phyloP scores from a whole-genome alignment of 1,140 invertebrate genomes.

The Apis laboriosa region DNA sequence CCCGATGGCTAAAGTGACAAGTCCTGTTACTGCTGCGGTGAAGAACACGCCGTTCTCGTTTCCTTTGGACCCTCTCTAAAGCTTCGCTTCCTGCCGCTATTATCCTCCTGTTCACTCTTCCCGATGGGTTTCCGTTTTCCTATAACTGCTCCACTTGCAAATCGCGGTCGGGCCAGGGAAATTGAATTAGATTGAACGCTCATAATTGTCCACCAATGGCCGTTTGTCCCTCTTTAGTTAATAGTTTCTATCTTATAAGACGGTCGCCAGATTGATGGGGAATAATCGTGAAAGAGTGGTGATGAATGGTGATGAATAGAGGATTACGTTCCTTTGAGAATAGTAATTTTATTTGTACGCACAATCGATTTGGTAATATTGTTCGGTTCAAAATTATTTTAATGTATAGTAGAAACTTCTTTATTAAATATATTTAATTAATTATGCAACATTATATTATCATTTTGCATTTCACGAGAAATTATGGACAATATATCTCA shows the following conservation, averaged over 20 bases:
- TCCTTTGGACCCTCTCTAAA: slow-evolving; percentile 49
- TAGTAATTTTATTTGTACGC: no score
- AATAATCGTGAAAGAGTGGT: neutral
- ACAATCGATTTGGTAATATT: no score
- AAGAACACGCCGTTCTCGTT: slow-evolving; percentile 46
- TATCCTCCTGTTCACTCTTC: slow-evolving; percentile 36
- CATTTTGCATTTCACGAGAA: no score
- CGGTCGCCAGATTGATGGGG: neutral
- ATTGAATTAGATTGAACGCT: slow-evolving; percentile 62
- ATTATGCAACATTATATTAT: no score
- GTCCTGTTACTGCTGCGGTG: slow-evolving; percentile 51
- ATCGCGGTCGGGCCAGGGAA: slow-evolving; percentile 60
- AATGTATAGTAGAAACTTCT: no score
- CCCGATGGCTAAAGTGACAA: slow-evolving; percentile 54
- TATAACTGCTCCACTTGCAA: slow-evolving; percentile 50
- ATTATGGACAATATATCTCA: no score
- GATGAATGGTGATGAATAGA: neutral
- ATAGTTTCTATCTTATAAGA: neutral
- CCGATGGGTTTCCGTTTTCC: slow-evolving; percentile 30
- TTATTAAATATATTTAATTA: no score
- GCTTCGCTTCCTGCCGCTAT: slow-evolving; percentile 55
- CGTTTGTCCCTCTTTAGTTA: neutral
- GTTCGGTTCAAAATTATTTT: no score
- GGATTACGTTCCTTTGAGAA: no score
- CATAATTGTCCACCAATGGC: neutral